A percentile compares a stretch with the other conserved stretches of the same genome.
Evolutionary conservation across 2,113 vertebrate genomes (phyloP).

Genomic region (Apaloderma vittatum): DNA sequence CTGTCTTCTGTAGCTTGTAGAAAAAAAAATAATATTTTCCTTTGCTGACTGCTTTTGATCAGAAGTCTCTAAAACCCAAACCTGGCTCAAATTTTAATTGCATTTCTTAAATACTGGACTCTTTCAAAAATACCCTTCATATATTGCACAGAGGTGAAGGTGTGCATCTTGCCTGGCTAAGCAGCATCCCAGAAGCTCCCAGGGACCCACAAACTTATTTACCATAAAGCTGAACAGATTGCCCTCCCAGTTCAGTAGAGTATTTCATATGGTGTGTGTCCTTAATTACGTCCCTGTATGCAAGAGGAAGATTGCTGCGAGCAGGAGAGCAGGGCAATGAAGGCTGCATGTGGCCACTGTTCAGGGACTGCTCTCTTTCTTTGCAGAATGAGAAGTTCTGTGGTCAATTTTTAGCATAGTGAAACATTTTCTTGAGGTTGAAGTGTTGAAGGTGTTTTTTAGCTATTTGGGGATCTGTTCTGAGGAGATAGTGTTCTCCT

Average conservation of each 20-base stretch:
- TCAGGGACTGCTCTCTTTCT: not conserved
- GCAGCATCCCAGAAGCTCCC: not conserved
- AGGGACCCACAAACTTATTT: not conserved
- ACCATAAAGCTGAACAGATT: slow-evolving; percentile 28
- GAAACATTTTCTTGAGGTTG: not conserved
- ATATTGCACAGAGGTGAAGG: not conserved
- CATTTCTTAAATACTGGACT: not conserved
- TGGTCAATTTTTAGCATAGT: not conserved
- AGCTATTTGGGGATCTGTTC: not conserved
- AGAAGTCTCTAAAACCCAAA: not conserved
- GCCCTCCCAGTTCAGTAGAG: not conserved
- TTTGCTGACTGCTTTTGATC: not conserved
- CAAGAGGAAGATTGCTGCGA: not conserved
- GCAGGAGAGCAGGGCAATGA: not conserved
- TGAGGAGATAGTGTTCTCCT: not conserved
- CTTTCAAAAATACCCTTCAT: not conserved
- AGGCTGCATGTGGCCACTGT: not conserved
- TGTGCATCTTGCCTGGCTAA: not conserved
- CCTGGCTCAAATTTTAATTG: not conserved
- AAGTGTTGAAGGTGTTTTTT: not conserved
- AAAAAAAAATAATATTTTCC: not conserved
- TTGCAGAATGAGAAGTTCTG: not conserved
- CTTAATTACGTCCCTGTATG: slow-evolving; percentile 25
- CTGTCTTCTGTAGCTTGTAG: not conserved
- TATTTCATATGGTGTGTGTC: not conserved